Percentiles rank a stretch among this genome's conserved stretches.
phyloP scores from a whole-genome alignment of 92 coral and sea anemone genomes.

The Montipora capitata region DNA sequence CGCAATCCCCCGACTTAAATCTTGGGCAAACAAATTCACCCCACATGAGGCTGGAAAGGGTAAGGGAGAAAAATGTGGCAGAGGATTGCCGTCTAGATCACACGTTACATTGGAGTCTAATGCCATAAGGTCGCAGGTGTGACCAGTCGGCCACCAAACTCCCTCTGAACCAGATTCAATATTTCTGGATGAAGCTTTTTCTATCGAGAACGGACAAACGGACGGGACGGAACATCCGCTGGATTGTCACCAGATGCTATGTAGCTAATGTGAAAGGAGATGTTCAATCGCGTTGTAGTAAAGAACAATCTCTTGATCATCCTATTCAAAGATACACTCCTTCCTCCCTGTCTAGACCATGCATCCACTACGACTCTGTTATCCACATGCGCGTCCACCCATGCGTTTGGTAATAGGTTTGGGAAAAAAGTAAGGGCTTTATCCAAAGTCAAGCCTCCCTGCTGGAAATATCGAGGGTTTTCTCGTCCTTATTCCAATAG shows the following conservation, averaged over 20 bases:
- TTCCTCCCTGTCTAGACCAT: background rate
- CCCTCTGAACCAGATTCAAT: conserved; percentile 48
- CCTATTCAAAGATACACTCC: background rate
- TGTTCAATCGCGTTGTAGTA: background rate
- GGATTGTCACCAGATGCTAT: conserved; percentile 45
- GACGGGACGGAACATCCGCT: conserved; percentile 70
- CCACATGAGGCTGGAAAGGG: conserved; percentile 52
- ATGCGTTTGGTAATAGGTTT: conserved; percentile 15
- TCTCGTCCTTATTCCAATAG: conserved; percentile 61
- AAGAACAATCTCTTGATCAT: background rate
- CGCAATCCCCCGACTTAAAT: background rate
- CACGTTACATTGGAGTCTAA: conserved; percentile 64
- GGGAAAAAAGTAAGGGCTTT: conserved; percentile 31
- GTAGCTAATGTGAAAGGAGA: conserved; percentile 22
- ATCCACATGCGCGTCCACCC: conserved; percentile 71
- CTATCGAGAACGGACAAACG: conserved; percentile 20
- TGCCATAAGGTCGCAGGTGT: background rate
- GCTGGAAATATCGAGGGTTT: conserved; percentile 40
- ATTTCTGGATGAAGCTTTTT: background rate
- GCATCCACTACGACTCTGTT: conserved; percentile 41
- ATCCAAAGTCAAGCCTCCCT: too few relatives aligned
- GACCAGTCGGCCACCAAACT: conserved; percentile 46
- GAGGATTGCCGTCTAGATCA: conserved; percentile 1
- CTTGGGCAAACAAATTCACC: conserved; percentile 73
- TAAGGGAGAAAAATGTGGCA: conserved; percentile 29